Evolutionary conservation across 2,113 vertebrate genomes (phyloP).

Genomic region (Pseudorectes ferrugineus): DNA sequence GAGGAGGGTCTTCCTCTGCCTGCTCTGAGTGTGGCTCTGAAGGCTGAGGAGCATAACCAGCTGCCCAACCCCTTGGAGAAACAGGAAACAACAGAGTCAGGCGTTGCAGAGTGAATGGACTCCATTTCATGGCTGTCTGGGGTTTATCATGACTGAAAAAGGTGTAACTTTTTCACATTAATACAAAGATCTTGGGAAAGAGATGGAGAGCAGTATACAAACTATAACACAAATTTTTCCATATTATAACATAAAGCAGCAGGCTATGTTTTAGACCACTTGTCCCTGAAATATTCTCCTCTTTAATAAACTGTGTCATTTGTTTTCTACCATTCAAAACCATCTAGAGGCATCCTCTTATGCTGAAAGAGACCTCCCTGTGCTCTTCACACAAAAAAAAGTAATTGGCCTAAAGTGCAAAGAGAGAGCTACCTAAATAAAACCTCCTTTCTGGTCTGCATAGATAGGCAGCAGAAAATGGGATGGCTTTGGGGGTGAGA

Average conservation of each 20-base stretch:
- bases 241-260: not conserved
- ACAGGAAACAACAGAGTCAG: not conserved
- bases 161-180: not conserved
- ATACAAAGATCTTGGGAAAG: not conserved
- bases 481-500: not conserved
- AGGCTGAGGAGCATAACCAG: not conserved
- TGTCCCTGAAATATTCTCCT: not conserved
- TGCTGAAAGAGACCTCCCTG: not conserved
- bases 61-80: not conserved
- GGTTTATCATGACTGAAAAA: not conserved
- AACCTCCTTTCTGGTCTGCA: not conserved
- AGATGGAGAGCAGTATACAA: not conserved
- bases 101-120: not conserved
- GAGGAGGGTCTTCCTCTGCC: not conserved
- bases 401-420: conserved; percentile 25
- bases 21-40: not conserved
- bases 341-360: not conserved
- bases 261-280: not conserved
- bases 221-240: not conserved
- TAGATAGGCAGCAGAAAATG: conserved; percentile 3
- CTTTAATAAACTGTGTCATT: not conserved
- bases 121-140: not conserved
- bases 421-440: not conserved
- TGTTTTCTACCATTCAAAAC: not conserved
- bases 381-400: not conserved